Conservation (phyloP, 1,140 invertebrate genomes). For the Vollenhovia emeryi region DNA sequence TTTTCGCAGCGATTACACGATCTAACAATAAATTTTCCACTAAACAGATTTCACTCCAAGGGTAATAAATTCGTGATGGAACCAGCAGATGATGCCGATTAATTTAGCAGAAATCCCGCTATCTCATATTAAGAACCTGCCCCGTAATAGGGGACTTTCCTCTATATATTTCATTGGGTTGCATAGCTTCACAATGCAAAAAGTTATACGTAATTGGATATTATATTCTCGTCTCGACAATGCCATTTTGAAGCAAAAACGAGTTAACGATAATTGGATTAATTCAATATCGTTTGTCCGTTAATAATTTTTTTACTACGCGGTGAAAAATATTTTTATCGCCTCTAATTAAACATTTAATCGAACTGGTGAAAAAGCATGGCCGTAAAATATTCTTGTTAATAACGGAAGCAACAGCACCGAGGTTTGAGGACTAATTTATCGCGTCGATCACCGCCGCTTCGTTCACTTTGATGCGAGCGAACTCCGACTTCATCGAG, state of each 20-base stretch:
- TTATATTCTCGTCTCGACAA: neutral
- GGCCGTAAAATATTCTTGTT: neutral
- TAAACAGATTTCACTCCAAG: too few species aligned
- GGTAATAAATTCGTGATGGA: too few species aligned
- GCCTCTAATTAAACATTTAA: conserved; percentile 5
- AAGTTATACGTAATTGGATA: neutral
- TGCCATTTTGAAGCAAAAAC: neutral
- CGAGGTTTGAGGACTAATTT: conserved; percentile 30
- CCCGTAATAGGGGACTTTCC: too few species aligned
- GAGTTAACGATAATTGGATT: neutral
- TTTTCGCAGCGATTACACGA: too few species aligned
- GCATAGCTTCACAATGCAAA: too few species aligned
- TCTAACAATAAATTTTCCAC: too few species aligned
- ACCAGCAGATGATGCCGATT: too few species aligned
- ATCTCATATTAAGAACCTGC: too few species aligned
- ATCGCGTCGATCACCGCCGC: conserved; percentile 37
- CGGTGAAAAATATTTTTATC: neutral
- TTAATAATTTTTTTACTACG: neutral
- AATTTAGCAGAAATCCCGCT: too few species aligned
- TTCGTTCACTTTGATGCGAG: conserved; percentile 37
- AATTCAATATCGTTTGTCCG: neutral
- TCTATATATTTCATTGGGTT: too few species aligned
- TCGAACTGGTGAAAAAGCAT: neutral
- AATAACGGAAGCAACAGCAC: neutral
- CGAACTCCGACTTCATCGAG: conserved; percentile 40